Evolutionary conservation across 2,888 invertebrate genomes (phyloP).

Genomic region (Platycheirus rosarum): DNA sequence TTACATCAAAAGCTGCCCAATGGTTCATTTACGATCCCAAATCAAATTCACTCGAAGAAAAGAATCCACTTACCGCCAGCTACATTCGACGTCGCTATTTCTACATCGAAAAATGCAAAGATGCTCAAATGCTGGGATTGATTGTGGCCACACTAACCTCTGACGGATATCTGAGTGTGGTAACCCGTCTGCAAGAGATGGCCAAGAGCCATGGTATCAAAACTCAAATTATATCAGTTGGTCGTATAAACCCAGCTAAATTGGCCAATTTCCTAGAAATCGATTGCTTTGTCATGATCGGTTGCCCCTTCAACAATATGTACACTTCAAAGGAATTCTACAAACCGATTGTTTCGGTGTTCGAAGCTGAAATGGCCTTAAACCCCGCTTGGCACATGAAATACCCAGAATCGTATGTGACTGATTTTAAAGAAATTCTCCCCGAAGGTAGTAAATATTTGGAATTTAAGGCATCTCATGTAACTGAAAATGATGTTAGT

Average conservation of each 20-base stretch:
- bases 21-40: constrained; percentile 85
- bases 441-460: constrained; percentile 85
- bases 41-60: constrained; percentile 79
- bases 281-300: constrained; percentile 95
- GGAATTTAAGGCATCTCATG: constrained; percentile 82
- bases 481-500: constrained; percentile 86
- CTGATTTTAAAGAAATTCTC: constrained; percentile 90
- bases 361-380: constrained; percentile 93
- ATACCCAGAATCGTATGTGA: constrained; percentile 86
- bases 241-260: constrained; percentile 97
- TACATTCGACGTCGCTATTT: constrained; percentile 92
- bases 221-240: constrained; percentile 95
- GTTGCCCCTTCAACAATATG: constrained; percentile 95
- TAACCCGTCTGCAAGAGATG: constrained; percentile 88
- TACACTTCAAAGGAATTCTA: constrained; percentile 93
- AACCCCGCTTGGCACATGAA: constrained; percentile 84
- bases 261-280: constrained; percentile 95
- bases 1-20: constrained; percentile 84
- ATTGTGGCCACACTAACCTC: constrained; percentile 96
- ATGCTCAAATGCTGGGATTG: constrained; percentile 93
- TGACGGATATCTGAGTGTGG: constrained; percentile 89
- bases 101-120: constrained; percentile 95
- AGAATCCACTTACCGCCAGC: constrained; percentile 83
- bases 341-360: constrained; percentile 94
- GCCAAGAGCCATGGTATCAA: constrained; percentile 91